Evolutionary conservation across 1,140 invertebrate genomes (phyloP).

Genomic region (Chironomus tepperi): DNA sequence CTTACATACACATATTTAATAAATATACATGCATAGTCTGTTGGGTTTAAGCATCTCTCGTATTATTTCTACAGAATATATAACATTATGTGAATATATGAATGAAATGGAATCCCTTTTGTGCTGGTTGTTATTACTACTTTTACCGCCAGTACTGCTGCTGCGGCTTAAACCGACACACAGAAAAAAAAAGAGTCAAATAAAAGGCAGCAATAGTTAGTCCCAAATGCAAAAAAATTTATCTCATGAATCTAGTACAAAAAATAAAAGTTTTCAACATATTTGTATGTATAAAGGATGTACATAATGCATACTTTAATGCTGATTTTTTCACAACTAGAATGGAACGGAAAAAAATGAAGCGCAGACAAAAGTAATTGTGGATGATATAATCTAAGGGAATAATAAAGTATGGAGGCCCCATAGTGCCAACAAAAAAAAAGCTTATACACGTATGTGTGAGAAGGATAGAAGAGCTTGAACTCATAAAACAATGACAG

Average conservation of each 20-base stretch:
- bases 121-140: background rate
- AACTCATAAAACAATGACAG: constrained; percentile 5
- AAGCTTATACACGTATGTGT: background rate
- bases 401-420: background rate
- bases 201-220: too few relatives aligned
- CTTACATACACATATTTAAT: background rate
- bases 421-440: background rate
- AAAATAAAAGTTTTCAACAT: too few relatives aligned
- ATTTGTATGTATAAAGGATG: too few relatives aligned
- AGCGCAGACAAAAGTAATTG: background rate
- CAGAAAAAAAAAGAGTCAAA: too few relatives aligned
- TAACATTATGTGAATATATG: background rate
- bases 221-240: too few relatives aligned
- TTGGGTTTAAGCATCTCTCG: background rate
- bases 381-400: background rate
- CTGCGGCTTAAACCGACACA: too few relatives aligned
- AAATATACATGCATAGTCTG: background rate
- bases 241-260: too few relatives aligned
- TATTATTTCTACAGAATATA: background rate
- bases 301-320: too few relatives aligned
- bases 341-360: background rate
- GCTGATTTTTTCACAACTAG: too few relatives aligned
- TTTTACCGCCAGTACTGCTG: too few relatives aligned
- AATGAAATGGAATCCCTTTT: background rate
- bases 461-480: background rate